These are phyloP conservation scores for Cinara cedri DNA, from an alignment of 2,888 invertebrate species.

Conservation along the genomic window DNA sequence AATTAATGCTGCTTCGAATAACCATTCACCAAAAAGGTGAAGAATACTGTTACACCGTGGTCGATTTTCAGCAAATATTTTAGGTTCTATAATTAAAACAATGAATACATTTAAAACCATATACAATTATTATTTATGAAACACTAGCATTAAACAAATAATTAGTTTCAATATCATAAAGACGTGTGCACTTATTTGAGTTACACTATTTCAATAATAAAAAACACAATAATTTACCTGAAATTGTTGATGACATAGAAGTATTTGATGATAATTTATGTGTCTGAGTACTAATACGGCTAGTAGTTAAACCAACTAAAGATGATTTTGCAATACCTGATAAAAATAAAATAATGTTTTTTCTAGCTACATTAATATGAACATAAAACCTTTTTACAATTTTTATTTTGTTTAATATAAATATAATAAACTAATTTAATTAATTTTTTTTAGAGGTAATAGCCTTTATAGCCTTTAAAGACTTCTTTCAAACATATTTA, in stretches of 20 bases:
- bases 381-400: conserved; percentile 9
- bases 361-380: not conserved
- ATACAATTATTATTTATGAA: too few relatives aligned
- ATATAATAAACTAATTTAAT: too few relatives aligned
- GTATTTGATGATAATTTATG: conserved; percentile 48
- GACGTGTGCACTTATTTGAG: not conserved
- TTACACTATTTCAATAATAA: not conserved
- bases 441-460: too few relatives aligned
- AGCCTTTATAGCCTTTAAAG: too few relatives aligned
- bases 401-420: not conserved
- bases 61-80: conserved; percentile 54
- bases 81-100: conserved; percentile 35
- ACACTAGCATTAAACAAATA: too few relatives aligned
- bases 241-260: conserved; percentile 24
- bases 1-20: conserved; percentile 93
- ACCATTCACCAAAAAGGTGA: conserved; percentile 94
- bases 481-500: too few relatives aligned
- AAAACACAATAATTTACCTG: conserved; percentile 8
- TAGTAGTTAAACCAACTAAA: conserved; percentile 78
- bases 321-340: conserved; percentile 83
- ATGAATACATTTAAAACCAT: not conserved
- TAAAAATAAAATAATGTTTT: conserved; percentile 43
- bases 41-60: conserved; percentile 95
- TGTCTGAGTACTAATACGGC: conserved; percentile 65
- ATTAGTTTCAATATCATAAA: too few relatives aligned